Evolutionary conservation across 2,797 vertebrate species (phyloP).

Genomic region (Acrossocheilus wenchowensis): DNA sequence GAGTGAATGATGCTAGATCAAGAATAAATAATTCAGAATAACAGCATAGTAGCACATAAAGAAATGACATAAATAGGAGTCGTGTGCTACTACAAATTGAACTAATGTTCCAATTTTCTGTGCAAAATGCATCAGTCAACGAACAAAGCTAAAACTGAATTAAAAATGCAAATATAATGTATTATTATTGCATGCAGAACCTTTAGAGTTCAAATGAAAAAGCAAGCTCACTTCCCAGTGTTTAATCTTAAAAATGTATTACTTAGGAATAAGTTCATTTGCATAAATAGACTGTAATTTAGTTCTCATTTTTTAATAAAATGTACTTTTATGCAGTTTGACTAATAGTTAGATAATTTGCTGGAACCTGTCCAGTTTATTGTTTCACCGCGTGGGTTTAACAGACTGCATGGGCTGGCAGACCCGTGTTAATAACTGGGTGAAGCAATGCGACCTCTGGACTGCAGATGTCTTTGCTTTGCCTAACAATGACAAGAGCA

Average conservation of each 20-base stretch:
- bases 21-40: neutral
- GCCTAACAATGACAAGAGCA: constrained; percentile 58
- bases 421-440: constrained; percentile 54
- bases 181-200: neutral
- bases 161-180: neutral
- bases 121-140: neutral
- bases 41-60: neutral
- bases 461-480: constrained; percentile 48
- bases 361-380: neutral
- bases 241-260: neutral
- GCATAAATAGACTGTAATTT: neutral
- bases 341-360: neutral
- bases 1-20: neutral
- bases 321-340: neutral
- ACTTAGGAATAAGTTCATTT: neutral
- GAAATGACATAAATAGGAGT: neutral
- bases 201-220: neutral
- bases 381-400: constrained; percentile 20
- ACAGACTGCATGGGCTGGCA: constrained; percentile 47
- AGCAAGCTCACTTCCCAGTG: neutral
- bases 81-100: neutral
- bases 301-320: neutral
- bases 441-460: constrained; percentile 45
- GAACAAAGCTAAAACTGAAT: neutral
- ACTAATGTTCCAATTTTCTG: neutral